phyloP scores from a whole-genome alignment of 2,797 vertebrate species.

The Falco peregrinus region DNA sequence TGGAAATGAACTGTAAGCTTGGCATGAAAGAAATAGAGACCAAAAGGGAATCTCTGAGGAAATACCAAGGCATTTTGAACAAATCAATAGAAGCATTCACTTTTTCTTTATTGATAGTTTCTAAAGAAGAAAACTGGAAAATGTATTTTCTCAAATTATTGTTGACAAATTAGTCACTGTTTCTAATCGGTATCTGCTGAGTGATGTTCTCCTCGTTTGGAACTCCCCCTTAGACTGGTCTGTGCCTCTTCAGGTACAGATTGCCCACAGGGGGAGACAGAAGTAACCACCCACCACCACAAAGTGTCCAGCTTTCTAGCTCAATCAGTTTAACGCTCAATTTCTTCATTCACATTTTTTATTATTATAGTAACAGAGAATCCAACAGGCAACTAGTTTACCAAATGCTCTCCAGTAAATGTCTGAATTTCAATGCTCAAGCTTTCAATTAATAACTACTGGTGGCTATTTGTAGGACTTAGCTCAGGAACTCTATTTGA shows the following conservation, averaged over 20 bases:
- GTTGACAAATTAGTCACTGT: background rate
- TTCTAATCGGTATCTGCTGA: background rate
- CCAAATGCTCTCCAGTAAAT: background rate
- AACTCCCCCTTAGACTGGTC: background rate
- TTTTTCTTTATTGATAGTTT: background rate
- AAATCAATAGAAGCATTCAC: background rate
- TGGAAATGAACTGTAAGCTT: background rate
- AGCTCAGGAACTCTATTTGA: background rate
- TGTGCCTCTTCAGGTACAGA: background rate
- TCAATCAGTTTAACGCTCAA: background rate
- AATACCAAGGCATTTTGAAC: background rate
- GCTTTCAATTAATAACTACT: background rate
- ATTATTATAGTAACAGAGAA: background rate
- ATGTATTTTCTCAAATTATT: background rate
- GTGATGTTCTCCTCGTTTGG: background rate
- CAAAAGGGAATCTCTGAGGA: background rate
- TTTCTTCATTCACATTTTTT: background rate
- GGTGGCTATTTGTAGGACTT: background rate
- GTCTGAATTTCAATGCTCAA: background rate
- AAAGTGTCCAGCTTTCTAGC: background rate
- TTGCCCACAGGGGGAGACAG: accelerated
- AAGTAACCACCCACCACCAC: background rate
- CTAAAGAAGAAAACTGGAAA: background rate
- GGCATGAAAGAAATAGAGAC: background rate
- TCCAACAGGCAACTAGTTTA: background rate